Evolutionary conservation across 2,113 vertebrate genomes (phyloP).

Genomic region (Charina bottae): DNA sequence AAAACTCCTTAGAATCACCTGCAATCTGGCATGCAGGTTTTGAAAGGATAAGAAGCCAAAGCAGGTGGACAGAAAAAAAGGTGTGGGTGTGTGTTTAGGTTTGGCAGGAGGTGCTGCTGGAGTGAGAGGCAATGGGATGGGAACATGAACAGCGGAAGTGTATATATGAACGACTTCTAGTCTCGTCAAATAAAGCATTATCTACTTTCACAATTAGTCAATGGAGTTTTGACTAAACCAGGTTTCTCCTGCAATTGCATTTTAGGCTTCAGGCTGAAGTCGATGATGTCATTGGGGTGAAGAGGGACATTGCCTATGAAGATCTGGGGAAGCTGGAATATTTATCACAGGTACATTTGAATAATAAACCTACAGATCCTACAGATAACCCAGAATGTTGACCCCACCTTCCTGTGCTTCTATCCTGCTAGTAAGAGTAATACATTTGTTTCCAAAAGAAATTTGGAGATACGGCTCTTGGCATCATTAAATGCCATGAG

Average conservation of each 20-base stretch:
- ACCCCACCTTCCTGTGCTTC: not conserved
- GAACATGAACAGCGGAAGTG: not conserved
- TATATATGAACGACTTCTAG: not conserved
- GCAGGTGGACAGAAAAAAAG: not conserved
- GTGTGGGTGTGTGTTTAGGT: not conserved
- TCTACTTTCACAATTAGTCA: not conserved
- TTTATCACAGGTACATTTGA: constrained; percentile 82
- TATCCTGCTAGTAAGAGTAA: not conserved
- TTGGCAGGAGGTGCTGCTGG: not conserved
- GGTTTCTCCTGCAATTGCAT: not conserved
- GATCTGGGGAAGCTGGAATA: constrained; percentile 87
- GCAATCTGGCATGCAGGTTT: not conserved
- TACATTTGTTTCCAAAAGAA: not conserved
- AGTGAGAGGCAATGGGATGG: not conserved
- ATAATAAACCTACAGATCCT: not conserved
- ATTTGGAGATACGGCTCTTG: not conserved
- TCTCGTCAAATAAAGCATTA: not conserved
- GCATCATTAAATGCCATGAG: not conserved
- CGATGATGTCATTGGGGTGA: constrained; percentile 80
- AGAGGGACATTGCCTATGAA: constrained; percentile 83
- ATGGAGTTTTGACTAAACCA: not conserved
- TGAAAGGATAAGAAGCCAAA: not conserved
- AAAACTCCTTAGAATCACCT: not conserved
- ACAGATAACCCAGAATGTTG: constrained; percentile 8
- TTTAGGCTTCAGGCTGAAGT: constrained; percentile 31